Conservation (phyloP, 2,888 invertebrate species). For the Cataglyphis albicans region DNA sequence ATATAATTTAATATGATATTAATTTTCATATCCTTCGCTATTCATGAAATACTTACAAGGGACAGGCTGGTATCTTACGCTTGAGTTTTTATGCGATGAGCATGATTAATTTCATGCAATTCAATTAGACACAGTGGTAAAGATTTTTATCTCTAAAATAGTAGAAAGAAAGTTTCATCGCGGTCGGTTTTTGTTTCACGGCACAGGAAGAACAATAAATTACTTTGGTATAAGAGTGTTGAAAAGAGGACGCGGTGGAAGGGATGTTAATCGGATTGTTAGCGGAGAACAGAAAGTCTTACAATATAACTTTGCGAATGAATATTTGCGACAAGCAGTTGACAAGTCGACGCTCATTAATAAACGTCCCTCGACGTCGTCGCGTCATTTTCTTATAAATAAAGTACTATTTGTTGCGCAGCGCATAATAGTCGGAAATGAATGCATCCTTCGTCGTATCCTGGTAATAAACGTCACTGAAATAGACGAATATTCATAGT, state of each 20-base stretch:
- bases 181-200: slow-evolving; percentile 46
- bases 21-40: slow-evolving; percentile 22
- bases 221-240: slow-evolving; percentile 63
- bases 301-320: slow-evolving; percentile 56
- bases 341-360: slow-evolving; percentile 62
- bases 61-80: slow-evolving; percentile 22
- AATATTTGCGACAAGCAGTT: slow-evolving; percentile 48
- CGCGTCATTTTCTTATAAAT: slow-evolving; percentile 41
- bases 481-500: background rate
- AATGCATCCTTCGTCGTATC: slow-evolving; percentile 13
- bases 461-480: slow-evolving; percentile 39
- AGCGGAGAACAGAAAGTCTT: slow-evolving; percentile 65
- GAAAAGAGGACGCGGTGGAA: background rate
- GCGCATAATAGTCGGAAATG: slow-evolving; percentile 34
- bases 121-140: slow-evolving; percentile 27
- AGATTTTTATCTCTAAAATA: slow-evolving; percentile 65
- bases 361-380: slow-evolving; percentile 53
- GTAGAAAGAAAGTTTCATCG: slow-evolving; percentile 63
- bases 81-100: slow-evolving; percentile 4
- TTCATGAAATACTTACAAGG: slow-evolving; percentile 25
- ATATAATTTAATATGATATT: slow-evolving; percentile 42
- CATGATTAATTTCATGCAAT: slow-evolving; percentile 47
- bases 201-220: slow-evolving; percentile 69
- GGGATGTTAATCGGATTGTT: slow-evolving; percentile 72
- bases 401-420: slow-evolving; percentile 46